phyloP scores from a whole-genome alignment of 1,140 invertebrate species.

The Bombus fervidus region DNA sequence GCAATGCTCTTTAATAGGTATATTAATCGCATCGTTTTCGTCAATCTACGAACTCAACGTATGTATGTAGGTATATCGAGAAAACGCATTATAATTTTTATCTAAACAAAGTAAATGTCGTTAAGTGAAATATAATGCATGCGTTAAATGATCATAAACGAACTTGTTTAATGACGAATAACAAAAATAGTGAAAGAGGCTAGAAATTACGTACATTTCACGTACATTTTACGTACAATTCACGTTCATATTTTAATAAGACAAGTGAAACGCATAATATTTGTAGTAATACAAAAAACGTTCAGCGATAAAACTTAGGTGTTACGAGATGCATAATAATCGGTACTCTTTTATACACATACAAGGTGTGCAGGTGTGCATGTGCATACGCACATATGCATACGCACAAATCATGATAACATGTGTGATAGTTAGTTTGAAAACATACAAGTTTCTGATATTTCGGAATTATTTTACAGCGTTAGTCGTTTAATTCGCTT shows the following conservation, averaged over 20 bases:
- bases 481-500: not conserved
- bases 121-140: too few species aligned
- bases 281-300: not conserved
- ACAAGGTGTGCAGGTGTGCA: too few species aligned
- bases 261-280: not conserved
- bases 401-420: not conserved
- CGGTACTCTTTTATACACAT: not conserved
- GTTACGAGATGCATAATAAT: not conserved
- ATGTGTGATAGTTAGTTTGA: not conserved
- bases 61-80: not conserved
- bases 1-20: not conserved
- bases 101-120: too few species aligned
- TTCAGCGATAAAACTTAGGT: not conserved
- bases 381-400: not conserved
- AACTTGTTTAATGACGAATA: not conserved
- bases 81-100: not conserved
- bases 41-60: not conserved
- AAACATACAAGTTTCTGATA: not conserved
- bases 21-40: not conserved
- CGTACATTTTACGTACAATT: not conserved
- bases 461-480: not conserved
- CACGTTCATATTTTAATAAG: not conserved
- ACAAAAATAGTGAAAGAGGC: not conserved
- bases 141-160: too few species aligned
- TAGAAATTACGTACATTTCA: not conserved